Evolutionary conservation across 2,888 invertebrate species (phyloP).

Genomic region (Gerris lacustris): DNA sequence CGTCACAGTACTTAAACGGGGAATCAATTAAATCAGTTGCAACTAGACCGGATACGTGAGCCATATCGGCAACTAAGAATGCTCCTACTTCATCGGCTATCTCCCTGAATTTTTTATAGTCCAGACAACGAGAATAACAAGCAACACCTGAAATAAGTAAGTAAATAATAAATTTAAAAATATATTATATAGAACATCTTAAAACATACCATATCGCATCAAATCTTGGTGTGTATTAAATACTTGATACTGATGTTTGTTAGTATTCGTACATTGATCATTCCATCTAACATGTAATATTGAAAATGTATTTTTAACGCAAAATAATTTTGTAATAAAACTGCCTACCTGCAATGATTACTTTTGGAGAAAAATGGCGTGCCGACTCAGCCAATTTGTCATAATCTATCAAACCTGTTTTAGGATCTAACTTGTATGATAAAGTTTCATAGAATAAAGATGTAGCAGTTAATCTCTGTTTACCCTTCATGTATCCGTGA

Average conservation of each 20-base stretch:
- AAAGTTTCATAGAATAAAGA: constrained; percentile 95
- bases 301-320: too few relatives aligned
- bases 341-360: constrained; percentile 62
- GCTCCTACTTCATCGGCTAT: constrained; percentile 24
- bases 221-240: too few relatives aligned
- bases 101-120: constrained; percentile 56
- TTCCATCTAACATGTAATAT: too few relatives aligned
- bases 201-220: too few relatives aligned
- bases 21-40: constrained; percentile 75
- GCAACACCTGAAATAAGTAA: constrained; percentile 50
- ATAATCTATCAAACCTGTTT: constrained; percentile 82
- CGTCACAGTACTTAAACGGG: constrained; percentile 78
- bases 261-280: too few relatives aligned
- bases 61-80: constrained; percentile 48
- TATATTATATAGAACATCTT: too few relatives aligned
- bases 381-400: constrained; percentile 72
- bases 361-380: constrained; percentile 71
- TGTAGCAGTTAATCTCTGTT: constrained; percentile 85
- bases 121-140: constrained; percentile 80
- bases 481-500: constrained; percentile 75
- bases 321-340: too few relatives aligned
- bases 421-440: constrained; percentile 78
- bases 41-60: constrained; percentile 83
- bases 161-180: too few relatives aligned
- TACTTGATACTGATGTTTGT: too few relatives aligned